Percentiles rank a stretch among this genome's conserved stretches.
These are phyloP conservation scores for Kryptolebias ocellatus DNA, from an alignment of 2,797 vertebrate genomes.

Conservation along the genomic window DNA sequence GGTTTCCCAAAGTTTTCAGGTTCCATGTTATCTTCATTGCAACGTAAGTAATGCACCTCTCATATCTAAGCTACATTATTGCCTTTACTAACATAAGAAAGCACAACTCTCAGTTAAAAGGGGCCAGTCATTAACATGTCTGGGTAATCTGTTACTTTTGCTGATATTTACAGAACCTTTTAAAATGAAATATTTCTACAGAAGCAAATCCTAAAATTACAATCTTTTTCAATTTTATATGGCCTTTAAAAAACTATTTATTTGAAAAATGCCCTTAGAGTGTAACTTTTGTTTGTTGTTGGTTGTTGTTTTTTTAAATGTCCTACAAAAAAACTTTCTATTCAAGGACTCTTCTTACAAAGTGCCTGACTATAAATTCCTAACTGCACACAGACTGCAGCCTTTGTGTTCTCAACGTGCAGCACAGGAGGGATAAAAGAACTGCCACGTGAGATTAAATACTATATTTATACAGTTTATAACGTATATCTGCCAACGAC, in stretches of 20 bases:
- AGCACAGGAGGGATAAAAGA: slow-evolving; percentile 7
- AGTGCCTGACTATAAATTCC: neutral
- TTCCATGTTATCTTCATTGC: too few relatives aligned
- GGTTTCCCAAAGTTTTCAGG: too few relatives aligned
- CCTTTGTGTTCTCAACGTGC: slow-evolving; percentile 6
- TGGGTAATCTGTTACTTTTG: neutral
- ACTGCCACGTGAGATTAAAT: neutral
- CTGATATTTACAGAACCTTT: neutral
- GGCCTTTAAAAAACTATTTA: neutral
- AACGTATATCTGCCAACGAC: too few relatives aligned
- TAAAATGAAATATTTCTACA: neutral
- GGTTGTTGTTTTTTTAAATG: slow-evolving; percentile 3
- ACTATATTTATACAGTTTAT: too few relatives aligned
- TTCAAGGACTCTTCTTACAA: neutral
- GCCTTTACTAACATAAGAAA: neutral
- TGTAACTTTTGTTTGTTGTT: neutral
- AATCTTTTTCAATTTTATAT: neutral
- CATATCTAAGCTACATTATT: neutral
- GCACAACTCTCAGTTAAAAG: neutral
- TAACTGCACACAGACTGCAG: neutral
- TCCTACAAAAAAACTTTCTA: neutral
- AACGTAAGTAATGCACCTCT: too few relatives aligned
- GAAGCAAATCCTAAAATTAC: neutral
- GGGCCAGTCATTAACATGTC: neutral
- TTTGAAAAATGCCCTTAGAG: neutral